Percentiles rank a stretch among this genome's conserved stretches.
These are phyloP conservation scores for Heloderma charlesbogerti DNA, from an alignment of 2,113 vertebrate genomes.

Conservation along the genomic window DNA sequence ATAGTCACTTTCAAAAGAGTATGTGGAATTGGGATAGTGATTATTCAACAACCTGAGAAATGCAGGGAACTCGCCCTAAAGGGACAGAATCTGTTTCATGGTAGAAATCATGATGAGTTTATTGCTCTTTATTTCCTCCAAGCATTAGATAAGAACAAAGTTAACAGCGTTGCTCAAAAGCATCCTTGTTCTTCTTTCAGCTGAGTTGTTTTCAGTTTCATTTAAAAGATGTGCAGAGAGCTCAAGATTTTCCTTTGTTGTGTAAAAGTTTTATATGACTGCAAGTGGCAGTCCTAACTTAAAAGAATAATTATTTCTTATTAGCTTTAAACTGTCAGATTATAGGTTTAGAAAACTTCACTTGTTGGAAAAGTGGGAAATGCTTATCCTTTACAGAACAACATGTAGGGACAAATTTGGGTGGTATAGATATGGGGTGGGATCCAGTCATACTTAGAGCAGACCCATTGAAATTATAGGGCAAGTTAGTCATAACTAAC, in stretches of 20 bases:
- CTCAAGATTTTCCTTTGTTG: not conserved
- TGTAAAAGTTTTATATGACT: not conserved
- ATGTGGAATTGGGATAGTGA: not conserved
- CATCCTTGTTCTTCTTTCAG: slow-evolving; percentile 24
- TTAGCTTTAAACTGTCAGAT: not conserved
- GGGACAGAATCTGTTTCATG: slow-evolving; percentile 40
- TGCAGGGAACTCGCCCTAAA: slow-evolving; percentile 43
- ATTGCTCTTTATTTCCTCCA: slow-evolving; percentile 7
- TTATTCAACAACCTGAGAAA: slow-evolving; percentile 40
- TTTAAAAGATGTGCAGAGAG: not conserved
- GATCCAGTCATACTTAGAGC: too few species aligned
- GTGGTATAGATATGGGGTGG: not conserved
- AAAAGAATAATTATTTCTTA: not conserved
- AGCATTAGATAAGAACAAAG: not conserved
- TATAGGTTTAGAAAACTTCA: not conserved
- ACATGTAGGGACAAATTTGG: not conserved
- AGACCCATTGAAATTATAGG: too few species aligned
- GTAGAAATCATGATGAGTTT: slow-evolving; percentile 11
- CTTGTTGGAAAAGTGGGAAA: not conserved
- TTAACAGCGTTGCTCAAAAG: slow-evolving; percentile 9
- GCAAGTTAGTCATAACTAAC: too few species aligned
- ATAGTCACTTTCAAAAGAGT: slow-evolving; percentile 9
- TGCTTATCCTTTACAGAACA: not conserved
- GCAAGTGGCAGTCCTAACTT: not conserved
- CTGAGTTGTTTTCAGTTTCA: slow-evolving; percentile 1